phyloP scores from a whole-genome alignment of 30 jellyfish, hydroid and myxozoan genomes.

The Sanderia malayensis region DNA sequence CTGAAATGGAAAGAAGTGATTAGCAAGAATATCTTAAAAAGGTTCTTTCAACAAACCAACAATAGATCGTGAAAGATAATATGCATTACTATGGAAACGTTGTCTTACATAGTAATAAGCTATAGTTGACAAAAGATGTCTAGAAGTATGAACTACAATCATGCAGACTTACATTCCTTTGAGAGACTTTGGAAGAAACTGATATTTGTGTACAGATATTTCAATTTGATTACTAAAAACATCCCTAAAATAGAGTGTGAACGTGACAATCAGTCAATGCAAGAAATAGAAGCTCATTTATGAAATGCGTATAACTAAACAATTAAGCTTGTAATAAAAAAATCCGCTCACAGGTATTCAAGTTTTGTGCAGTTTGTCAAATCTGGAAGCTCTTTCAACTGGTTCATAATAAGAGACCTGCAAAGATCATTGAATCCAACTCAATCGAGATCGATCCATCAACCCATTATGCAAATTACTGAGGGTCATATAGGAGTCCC shows the following conservation, averaged over 20 bases:
- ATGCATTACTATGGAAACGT: too few relatives aligned
- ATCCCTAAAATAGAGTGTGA: constrained; percentile 75
- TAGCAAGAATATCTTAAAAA: neutral
- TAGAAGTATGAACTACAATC: too few relatives aligned
- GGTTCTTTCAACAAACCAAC: too few relatives aligned
- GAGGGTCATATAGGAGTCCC: neutral
- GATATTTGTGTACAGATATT: constrained; percentile 48
- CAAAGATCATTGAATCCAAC: neutral
- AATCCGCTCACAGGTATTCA: constrained; percentile 67
- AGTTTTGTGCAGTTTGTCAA: constrained; percentile 43
- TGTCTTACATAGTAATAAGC: too few relatives aligned
- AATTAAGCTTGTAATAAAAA: too few relatives aligned
- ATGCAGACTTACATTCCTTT: constrained; percentile 74
- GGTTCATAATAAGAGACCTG: constrained; percentile 59
- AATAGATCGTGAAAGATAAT: too few relatives aligned
- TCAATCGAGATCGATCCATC: neutral
- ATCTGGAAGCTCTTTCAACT: constrained; percentile 65
- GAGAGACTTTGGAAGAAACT: constrained; percentile 66
- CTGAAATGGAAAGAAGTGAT: constrained; percentile 31
- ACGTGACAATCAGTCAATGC: too few relatives aligned
- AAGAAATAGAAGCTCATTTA: too few relatives aligned
- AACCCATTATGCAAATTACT: neutral
- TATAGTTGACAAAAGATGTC: too few relatives aligned
- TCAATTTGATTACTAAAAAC: constrained; percentile 65
- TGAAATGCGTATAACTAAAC: too few relatives aligned